Percentiles rank a stretch among this genome's conserved stretches.
Evolutionary conservation across 1,140 invertebrate species (phyloP).

Genomic region (Brachionus angularis): DNA sequence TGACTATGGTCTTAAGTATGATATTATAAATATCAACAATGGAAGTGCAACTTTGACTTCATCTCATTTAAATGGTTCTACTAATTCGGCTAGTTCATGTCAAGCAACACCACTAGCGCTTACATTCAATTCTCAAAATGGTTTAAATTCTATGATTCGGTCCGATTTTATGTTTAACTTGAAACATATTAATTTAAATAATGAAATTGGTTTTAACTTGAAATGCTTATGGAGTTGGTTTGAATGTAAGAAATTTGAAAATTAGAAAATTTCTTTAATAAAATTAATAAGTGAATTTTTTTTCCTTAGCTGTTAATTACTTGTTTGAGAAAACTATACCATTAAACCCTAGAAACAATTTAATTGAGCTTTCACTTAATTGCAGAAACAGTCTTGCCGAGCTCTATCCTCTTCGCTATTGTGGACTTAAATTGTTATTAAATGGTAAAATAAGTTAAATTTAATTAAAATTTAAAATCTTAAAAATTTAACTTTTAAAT

Average conservation of each 20-base stretch:
- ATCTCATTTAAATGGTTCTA: not conserved
- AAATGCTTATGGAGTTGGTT: conserved; percentile 28
- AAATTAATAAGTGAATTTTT: not conserved
- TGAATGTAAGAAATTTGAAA: not conserved
- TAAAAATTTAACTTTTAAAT: no score
- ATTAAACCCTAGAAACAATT: not conserved
- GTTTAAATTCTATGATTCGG: not conserved
- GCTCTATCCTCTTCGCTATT: conserved; percentile 2
- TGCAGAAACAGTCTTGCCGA: not conserved
- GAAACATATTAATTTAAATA: not conserved
- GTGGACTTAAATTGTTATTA: conserved; percentile 3
- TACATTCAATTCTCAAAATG: not conserved
- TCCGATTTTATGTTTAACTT: conserved; percentile 17
- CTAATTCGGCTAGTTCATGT: not conserved
- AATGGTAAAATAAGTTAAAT: conserved; percentile 3
- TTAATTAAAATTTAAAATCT: not conserved
- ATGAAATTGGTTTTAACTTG: not conserved
- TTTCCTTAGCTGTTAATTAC: conserved; percentile 8
- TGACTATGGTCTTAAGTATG: conserved; percentile 32
- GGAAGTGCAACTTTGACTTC: not conserved
- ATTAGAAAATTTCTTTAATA: not conserved
- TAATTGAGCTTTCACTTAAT: not conserved
- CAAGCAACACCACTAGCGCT: conserved; percentile 25
- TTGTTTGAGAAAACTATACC: conserved; percentile 41
- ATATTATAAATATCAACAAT: conserved; percentile 15